Evolutionary conservation across 2,797 vertebrate genomes (phyloP), one percentile per base, ranked within the genome.

Genomic region (Varecia variegata): DNA sequence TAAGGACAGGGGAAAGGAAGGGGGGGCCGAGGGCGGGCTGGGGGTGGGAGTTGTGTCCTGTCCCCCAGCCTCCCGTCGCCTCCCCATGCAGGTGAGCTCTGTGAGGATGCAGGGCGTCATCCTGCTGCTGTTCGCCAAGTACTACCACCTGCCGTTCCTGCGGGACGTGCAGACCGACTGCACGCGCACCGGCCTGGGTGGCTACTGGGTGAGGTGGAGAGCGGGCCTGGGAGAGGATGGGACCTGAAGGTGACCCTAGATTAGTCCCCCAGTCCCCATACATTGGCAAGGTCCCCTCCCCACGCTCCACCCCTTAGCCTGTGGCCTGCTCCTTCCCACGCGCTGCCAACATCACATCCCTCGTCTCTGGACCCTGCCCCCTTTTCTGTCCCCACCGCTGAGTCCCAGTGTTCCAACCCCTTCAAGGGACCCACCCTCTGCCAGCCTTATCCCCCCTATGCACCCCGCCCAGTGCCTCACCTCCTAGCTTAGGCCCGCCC

Each of bases 41-140:
- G 20, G 20, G 7, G 14, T n/a, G 18, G 65, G 38, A 21, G 21
- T 6, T 5, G 12, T 1, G 73, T 40, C 12, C 52, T 0, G 20
- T 20, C 32, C 30, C 68, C n/a, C 70, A 56, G 84, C 21, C 70
- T 21, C 79, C 8, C 13, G 9, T 88, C 25, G 3, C 52, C 56
- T 88, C 43, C 73, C 82, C 32, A 90, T 8, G 92, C 98, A 99
- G 99, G 99, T 99, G 97, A 99, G 99, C 45, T 99, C 99, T 0
- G 99, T 99, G 97, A 97, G 99, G 97, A 99, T 99, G 99, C 99
- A 99, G 98, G 99, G 99, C 0, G 98, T 99, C 95, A 98, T 99
- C 58, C 98, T 99, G 65, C 98, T 99, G 97, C 98, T 99, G 54
- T 99, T 99, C 96, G 98, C 99, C 97, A 99, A 99, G 97, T 99